Evolutionary conservation across 2,113 vertebrate genomes (phyloP).

Genomic region (Cricetomys ansorgei): DNA sequence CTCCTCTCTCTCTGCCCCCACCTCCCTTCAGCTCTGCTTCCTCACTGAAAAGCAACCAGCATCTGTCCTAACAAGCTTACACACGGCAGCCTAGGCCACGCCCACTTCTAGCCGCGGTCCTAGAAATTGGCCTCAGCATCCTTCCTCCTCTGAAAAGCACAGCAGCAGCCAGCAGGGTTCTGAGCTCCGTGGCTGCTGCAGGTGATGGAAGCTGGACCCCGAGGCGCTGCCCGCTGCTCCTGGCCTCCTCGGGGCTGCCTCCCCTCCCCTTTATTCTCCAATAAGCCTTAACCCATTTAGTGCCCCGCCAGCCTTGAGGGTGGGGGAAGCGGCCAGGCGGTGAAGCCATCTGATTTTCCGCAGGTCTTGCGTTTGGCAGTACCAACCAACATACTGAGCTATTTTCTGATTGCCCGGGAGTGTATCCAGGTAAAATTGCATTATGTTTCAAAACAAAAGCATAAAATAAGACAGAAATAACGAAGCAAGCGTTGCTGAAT

Average conservation of each 20-base stretch:
- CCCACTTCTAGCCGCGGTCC: constrained; percentile 70
- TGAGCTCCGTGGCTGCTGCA: constrained; percentile 56
- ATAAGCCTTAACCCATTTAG: constrained; percentile 71
- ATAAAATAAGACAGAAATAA: constrained; percentile 66
- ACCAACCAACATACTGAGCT: constrained; percentile 35
- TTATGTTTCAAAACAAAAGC: constrained; percentile 75
- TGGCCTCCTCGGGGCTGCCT: constrained; percentile 32
- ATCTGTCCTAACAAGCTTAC: constrained; percentile 52
- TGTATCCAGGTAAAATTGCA: constrained; percentile 30
- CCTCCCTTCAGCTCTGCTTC: constrained; percentile 20
- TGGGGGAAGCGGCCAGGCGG: background rate
- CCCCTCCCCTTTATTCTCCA: constrained; percentile 18
- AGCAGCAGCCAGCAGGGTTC: constrained; percentile 38
- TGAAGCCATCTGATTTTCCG: constrained; percentile 13
- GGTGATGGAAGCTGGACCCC: constrained; percentile 67
- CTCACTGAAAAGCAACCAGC: constrained; percentile 76
- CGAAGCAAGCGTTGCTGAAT: constrained; percentile 41
- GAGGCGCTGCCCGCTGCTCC: constrained; percentile 61
- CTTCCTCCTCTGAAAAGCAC: constrained; percentile 48
- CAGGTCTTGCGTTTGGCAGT: constrained; percentile 38
- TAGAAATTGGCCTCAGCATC: constrained; percentile 60
- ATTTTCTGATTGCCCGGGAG: constrained; percentile 1
- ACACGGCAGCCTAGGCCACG: constrained; percentile 68
- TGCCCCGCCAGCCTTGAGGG: background rate
- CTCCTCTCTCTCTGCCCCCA: background rate